Conservation (phyloP, 2,113 vertebrate species). For the Noturus placidus region DNA sequence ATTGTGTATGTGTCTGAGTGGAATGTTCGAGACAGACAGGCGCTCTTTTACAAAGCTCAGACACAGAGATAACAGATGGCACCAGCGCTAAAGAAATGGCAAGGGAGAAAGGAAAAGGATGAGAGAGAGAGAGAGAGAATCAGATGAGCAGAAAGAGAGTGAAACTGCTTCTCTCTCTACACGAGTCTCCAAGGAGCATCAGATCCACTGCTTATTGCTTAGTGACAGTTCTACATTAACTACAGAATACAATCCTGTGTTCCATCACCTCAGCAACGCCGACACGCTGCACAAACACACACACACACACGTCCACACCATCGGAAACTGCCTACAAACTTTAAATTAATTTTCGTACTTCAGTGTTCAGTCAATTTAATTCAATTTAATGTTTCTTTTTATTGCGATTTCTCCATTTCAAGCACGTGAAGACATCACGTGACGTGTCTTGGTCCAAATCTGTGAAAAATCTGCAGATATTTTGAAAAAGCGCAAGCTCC, state of each 20-base stretch:
- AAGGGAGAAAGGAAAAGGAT: slow-evolving; percentile 9
- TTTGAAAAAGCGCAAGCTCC: no score
- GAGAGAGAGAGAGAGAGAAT: slow-evolving; percentile 27
- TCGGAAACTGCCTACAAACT: not conserved
- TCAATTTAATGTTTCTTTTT: no score
- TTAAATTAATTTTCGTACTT: slow-evolving; percentile 4
- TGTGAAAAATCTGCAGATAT: no score
- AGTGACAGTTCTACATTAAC: slow-evolving; percentile 47
- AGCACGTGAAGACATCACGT: no score
- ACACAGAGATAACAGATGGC: slow-evolving; percentile 54
- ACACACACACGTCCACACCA: not conserved
- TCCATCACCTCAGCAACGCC: slow-evolving; percentile 34
- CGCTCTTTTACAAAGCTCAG: slow-evolving; percentile 45
- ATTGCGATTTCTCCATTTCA: no score
- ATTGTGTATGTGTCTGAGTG: slow-evolving; percentile 17
- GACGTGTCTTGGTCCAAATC: no score
- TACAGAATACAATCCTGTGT: slow-evolving; percentile 34
- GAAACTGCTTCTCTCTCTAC: slow-evolving; percentile 26
- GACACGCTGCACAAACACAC: not conserved
- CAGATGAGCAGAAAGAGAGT: slow-evolving; percentile 8
- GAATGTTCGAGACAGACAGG: slow-evolving; percentile 44
- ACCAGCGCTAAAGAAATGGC: slow-evolving; percentile 19
- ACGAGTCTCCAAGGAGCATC: slow-evolving; percentile 36
- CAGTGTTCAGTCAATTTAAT: not conserved
- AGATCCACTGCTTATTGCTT: slow-evolving; percentile 46